Base-by-base conservation (phyloP, 2,888 invertebrate genomes). In the Alviniconcha strummeri region DNA sequence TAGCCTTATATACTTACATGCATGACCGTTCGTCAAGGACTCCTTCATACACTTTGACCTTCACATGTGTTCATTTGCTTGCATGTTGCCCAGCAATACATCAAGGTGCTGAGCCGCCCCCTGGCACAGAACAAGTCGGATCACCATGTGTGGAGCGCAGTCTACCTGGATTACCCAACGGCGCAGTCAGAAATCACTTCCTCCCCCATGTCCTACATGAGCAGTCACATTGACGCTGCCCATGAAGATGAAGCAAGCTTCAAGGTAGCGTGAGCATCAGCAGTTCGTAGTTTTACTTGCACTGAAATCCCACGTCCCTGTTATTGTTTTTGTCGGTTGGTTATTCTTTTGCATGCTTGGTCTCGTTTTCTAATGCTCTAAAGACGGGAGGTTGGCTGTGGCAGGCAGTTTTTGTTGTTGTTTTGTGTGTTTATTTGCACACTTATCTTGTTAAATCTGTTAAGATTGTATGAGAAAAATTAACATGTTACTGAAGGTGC, bases 111-210 rank as follows among this genome's bases (percentile, higher is more conserved):
- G 96, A 98, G 99, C 55, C 95, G 99, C 85, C 99, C 99, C 0
- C 95, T 99, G 94, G 99, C 99, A 17, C 95, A 98, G 88, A 95
- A 96, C 80, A 96, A 96, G 85, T 92, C 96, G 88, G 97, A 97
- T 93, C 97, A 98, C 8, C 96, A 97, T n/a, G 96, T 98, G 9
- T 99, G 99, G 99, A 98, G 98, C 0, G 98, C 98, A 13, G 97
- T 98, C 19, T 99, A 99, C 87, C 87, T 91, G 36, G 98, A 99
- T 82, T 90, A 88, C 77, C 83, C 88, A 5, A 88, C 89, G 3
- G 87, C 87, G 11, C 74, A 85, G 76, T 67, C 80, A 13, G 82
- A 83, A 4, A 85, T 86, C 8, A 57, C 13, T 17, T 80, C 74
- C 64, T n/a, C 71, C 13, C 13, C 78, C 13, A 52, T 74, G 56